Conservation (phyloP, 2,797 vertebrate genomes). For the Corythornis leucogaster region DNA sequence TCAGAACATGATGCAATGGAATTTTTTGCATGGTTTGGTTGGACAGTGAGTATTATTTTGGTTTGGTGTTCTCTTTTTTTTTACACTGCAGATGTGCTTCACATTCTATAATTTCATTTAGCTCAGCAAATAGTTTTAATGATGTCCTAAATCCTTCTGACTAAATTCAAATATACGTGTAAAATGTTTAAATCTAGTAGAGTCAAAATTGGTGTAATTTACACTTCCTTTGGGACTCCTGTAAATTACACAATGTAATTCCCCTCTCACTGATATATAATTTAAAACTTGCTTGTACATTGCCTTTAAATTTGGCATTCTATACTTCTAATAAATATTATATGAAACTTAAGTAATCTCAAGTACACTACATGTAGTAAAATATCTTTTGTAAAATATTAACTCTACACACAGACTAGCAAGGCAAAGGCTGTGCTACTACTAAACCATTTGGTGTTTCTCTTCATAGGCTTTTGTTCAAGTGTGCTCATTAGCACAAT, state of each 20-base stretch:
- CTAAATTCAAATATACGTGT: not conserved
- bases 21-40: not conserved
- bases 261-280: not conserved
- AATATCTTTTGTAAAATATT: not conserved
- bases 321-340: not conserved
- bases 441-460: slow-evolving; percentile 83
- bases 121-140: not conserved
- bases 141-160: not conserved
- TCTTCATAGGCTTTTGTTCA: slow-evolving; percentile 83
- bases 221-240: not conserved
- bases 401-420: slow-evolving; percentile 5
- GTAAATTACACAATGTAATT: slow-evolving; percentile 5
- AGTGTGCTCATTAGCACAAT: slow-evolving; percentile 82
- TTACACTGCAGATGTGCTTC: not conserved
- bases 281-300: not conserved
- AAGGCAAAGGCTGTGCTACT: not conserved
- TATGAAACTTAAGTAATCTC: not conserved
- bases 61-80: not conserved
- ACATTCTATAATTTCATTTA: not conserved
- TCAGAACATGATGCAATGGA: not conserved
- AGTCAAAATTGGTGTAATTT: slow-evolving; percentile 4
- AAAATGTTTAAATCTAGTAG: not conserved
- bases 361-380: not conserved
- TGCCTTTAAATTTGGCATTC: not conserved
- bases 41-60: not conserved